These are phyloP conservation scores for Apis laboriosa DNA, from an alignment of 1,140 invertebrate genomes.

Conservation along the genomic window DNA sequence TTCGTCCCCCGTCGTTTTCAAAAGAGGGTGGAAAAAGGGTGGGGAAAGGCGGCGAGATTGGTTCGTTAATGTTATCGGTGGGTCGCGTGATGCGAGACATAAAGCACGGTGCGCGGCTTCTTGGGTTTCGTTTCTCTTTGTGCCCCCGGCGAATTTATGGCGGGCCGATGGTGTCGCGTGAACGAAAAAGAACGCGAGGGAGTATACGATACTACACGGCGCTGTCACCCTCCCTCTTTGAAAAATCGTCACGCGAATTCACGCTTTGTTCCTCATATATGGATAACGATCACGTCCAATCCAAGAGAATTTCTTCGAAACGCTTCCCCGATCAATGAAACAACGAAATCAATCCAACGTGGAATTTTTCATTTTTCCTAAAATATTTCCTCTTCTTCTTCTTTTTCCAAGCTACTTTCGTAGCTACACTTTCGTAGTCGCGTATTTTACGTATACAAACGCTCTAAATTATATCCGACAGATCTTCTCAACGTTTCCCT, in stretches of 20 bases:
- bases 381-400: neutral
- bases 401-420: neutral
- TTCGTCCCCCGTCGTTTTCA: constrained; percentile 21
- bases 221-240: neutral
- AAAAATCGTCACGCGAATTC: constrained; percentile 27
- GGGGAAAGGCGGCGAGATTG: constrained; percentile 53
- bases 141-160: constrained; percentile 51
- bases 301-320: too few species aligned
- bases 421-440: too few species aligned
- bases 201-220: neutral
- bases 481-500: neutral
- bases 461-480: neutral
- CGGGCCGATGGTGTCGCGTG: constrained; percentile 52
- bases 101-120: constrained; percentile 57
- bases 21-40: constrained; percentile 33
- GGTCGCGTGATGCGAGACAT: constrained; percentile 63
- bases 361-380: too few species aligned
- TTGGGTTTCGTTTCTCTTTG: constrained; percentile 65
- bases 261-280: neutral
- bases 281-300: neutral
- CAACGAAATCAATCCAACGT: too few species aligned
- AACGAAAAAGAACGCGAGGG: constrained; percentile 30
- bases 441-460: neutral
- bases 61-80: constrained; percentile 69
- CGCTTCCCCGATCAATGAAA: too few species aligned